Base-by-base conservation (phyloP, 2,797 vertebrate genomes). In the Tarsius wallacei region DNA sequence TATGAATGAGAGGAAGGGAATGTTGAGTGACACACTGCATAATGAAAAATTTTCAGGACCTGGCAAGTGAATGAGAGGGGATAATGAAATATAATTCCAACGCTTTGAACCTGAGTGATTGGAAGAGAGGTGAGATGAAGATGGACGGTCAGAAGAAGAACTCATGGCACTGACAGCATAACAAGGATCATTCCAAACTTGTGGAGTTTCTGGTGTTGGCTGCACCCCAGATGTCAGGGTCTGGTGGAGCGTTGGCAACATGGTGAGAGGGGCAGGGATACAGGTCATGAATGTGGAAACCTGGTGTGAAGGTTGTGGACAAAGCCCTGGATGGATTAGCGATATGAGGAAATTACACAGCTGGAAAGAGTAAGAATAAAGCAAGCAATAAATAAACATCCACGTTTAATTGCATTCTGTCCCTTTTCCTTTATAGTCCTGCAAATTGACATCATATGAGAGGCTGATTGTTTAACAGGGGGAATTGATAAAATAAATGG, bases 381-480 rank as follows among this genome's bases (percentile, higher is more conserved):
- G 55, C 93, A 15, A 81, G 21, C 28, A 47, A 53, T 36, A 66
- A 68, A 49, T 21, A 84, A 94, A 90, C 92, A 17, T 55, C 42
- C 91, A 4, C 51, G 42, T 96, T 97, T 36, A 82, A 59, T 73
- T 90, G 15, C n/a, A 85, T 90, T 66, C 74, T 8, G 36, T 63
- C 14, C 17, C 57, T 81, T 57, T 87, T 10, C 13, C 13, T 94
- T 82, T 93, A 66, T 11, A 93, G 3, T 93, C 31, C 33, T 95
- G 28, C 90, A 96, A 96, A 57, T 53, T 88, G 83, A 90, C 70
- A 83, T 88, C 49, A 73, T 51, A 59, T 59, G 57, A 95, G n/a
- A 83, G 33, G 71, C 5, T 85, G 53, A 49, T 64, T 94, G 19
- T 85, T 93, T 87, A 82, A 93, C 21, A 70, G 53, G 51, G 21